Evolutionary conservation across 2,888 invertebrate genomes (phyloP).

Genomic region (Patella caerulea): DNA sequence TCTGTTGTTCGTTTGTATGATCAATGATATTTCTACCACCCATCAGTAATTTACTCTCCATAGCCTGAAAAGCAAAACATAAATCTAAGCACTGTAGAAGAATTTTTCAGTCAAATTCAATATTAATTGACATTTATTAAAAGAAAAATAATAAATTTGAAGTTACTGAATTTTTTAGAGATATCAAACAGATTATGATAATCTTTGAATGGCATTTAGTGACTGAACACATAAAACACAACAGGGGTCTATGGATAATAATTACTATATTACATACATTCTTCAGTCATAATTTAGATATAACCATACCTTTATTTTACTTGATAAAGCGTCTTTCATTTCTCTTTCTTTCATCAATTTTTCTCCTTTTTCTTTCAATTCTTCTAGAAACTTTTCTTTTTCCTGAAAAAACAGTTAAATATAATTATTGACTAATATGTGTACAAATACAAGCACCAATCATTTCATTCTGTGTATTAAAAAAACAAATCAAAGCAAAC

Average conservation of each 20-base stretch:
- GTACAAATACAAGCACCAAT: too few relatives aligned
- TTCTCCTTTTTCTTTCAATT: slow-evolving; percentile 81
- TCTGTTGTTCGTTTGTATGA: slow-evolving; percentile 94
- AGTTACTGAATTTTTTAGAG: not conserved
- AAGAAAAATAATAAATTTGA: not conserved
- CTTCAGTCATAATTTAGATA: not conserved
- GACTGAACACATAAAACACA: too few relatives aligned
- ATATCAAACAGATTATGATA: not conserved
- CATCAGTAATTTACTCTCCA: slow-evolving; percentile 94
- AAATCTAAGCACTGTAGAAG: too few relatives aligned
- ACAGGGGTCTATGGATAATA: too few relatives aligned
- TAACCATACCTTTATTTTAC: slow-evolving; percentile 78
- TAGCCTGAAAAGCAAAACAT: slow-evolving; percentile 72
- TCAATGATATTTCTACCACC: slow-evolving; percentile 96
- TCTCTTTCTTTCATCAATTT: slow-evolving; percentile 71
- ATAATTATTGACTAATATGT: too few relatives aligned
- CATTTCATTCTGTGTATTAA: too few relatives aligned
- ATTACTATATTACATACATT: too few relatives aligned
- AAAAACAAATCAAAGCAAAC: too few relatives aligned
- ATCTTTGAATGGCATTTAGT: too few relatives aligned
- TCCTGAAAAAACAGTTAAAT: slow-evolving; percentile 62
- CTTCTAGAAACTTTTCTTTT: slow-evolving; percentile 75
- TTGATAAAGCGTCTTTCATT: slow-evolving; percentile 79
- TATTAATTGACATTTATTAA: not conserved
- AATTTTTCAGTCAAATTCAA: too few relatives aligned